Evolutionary conservation across 2,797 vertebrate genomes (phyloP).

Genomic region (Chelon auratus): DNA sequence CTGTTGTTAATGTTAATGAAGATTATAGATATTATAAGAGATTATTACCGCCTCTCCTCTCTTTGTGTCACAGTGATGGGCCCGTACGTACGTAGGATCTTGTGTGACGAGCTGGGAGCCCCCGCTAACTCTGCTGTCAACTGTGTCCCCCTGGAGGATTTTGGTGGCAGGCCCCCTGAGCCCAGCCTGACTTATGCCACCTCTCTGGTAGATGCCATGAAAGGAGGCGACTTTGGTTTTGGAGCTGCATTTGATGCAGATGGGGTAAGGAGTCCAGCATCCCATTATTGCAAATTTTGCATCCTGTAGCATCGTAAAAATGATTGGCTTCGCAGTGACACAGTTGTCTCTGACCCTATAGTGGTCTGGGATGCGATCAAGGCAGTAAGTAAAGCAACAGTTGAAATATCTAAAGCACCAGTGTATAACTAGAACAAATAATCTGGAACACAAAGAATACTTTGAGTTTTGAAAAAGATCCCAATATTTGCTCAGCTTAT

Average conservation of each 20-base stretch:
- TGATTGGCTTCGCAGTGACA: neutral
- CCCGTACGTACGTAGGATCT: conserved; percentile 95
- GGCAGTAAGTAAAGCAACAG: neutral
- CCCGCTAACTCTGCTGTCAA: conserved; percentile 97
- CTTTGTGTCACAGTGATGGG: conserved; percentile 93
- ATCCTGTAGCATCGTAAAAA: neutral
- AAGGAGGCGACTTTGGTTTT: conserved; percentile 96
- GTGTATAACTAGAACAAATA: neutral
- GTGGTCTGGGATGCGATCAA: neutral
- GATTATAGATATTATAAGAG: neutral
- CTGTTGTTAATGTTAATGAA: neutral
- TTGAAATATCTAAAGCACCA: neutral
- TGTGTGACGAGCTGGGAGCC: conserved; percentile 96
- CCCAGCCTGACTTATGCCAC: conserved; percentile 94
- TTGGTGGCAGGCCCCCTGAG: conserved; percentile 95
- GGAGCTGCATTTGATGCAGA: conserved; percentile 99
- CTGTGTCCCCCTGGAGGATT: conserved; percentile 97
- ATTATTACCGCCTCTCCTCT: conserved; percentile 11
- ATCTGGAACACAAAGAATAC: neutral
- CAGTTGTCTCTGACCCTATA: neutral
- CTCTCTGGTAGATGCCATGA: conserved; percentile 95
- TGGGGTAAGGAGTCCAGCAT: conserved; percentile 84
- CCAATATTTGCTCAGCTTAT: neutral
- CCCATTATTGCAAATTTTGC: neutral
- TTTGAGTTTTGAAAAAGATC: too few relatives aligned